Conservation (phyloP, 1,140 invertebrate genomes). For the Popillia japonica region DNA sequence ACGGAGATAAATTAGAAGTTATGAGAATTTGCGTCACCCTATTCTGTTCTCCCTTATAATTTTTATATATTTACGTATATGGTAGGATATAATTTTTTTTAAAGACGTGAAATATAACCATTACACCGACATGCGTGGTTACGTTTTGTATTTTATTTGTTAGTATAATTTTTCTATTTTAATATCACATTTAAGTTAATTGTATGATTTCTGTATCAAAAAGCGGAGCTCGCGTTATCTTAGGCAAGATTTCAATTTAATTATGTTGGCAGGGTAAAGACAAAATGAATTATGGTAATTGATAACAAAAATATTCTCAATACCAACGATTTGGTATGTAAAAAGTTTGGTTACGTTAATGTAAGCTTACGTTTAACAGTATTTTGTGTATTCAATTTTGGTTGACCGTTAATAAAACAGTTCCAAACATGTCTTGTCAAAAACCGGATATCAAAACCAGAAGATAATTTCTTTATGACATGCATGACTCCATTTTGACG, state of each 20-base stretch:
- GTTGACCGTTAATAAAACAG: no score
- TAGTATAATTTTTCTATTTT: conserved; percentile 9
- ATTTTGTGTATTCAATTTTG: no score
- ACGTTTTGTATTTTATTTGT: not conserved
- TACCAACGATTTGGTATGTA: no score
- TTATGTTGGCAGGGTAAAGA: no score
- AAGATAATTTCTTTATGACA: no score
- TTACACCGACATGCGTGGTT: not conserved
- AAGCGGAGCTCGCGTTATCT: not conserved
- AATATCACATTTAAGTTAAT: not conserved
- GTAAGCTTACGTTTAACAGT: no score
- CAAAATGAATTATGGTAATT: no score
- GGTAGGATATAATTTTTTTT: not conserved
- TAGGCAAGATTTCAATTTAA: not conserved
- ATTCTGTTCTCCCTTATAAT: not conserved
- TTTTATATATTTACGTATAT: not conserved
- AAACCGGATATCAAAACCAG: no score
- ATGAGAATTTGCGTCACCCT: not conserved
- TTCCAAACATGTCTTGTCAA: no score
- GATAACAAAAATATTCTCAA: no score
- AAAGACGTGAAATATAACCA: conserved; percentile 6
- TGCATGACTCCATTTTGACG: no score
- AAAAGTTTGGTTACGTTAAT: no score
- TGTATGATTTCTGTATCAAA: not conserved
- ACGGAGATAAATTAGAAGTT: not conserved